Conservation (phyloP, 2,113 vertebrate species). For the Cichladusa arquata region DNA sequence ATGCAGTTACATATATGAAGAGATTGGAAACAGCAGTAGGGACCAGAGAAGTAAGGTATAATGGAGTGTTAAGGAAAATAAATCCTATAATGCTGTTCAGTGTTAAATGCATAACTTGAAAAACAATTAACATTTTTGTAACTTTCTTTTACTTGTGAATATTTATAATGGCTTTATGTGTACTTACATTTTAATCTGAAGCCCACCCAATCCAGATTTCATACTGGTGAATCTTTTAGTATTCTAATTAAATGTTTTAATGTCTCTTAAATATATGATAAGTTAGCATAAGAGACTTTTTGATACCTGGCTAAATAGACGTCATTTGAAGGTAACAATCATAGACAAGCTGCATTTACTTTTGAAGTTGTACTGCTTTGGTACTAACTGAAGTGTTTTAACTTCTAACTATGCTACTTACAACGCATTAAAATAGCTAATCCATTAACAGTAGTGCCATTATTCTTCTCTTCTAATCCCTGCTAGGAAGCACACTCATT, state of each 20-base stretch:
- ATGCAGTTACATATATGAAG: neutral
- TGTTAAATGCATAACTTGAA: neutral
- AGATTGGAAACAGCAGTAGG: neutral
- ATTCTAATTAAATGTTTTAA: neutral
- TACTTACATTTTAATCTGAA: conserved; percentile 3
- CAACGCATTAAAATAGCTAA: neutral
- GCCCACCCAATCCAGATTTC: neutral
- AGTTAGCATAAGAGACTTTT: neutral
- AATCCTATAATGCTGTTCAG: neutral
- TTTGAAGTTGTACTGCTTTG: neutral
- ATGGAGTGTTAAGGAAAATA: neutral
- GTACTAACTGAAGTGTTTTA: neutral
- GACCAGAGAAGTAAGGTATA: neutral
- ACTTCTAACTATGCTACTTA: neutral
- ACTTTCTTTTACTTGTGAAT: conserved; percentile 3
- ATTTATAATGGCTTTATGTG: conserved; percentile 68
- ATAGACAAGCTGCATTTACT: neutral
- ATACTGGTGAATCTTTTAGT: neutral
- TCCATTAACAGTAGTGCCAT: neutral
- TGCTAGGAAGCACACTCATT: neutral
- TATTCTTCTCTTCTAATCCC: neutral
- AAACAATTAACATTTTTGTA: neutral
- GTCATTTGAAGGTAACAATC: neutral
- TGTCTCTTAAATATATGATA: neutral
- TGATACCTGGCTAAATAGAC: neutral